Evolutionary conservation across 1,140 invertebrate genomes (phyloP).

Genomic region (Potamilus streckersoni): DNA sequence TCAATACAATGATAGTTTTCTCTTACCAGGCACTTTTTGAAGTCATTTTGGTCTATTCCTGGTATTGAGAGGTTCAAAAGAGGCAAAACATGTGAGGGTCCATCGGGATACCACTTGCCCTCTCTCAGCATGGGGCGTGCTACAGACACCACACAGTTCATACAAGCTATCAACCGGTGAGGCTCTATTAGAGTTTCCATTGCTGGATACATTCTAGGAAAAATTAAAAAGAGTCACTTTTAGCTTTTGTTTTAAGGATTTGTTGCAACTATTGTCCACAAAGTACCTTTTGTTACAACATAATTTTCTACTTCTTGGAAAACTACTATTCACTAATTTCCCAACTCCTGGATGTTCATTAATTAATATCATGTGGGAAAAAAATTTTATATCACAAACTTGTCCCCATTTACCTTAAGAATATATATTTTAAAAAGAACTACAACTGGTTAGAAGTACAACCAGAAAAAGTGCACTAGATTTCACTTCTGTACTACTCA

Average conservation of each 20-base stretch:
- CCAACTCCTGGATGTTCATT: too few species aligned
- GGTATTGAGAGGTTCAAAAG: constrained; percentile 84
- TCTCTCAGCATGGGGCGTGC: constrained; percentile 74
- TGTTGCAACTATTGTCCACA: background rate
- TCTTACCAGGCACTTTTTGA: constrained; percentile 81
- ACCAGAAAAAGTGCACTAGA: too few species aligned
- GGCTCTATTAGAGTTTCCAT: constrained; percentile 90
- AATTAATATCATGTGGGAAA: too few species aligned
- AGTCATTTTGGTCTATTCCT: constrained; percentile 92
- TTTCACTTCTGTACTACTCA: too few species aligned
- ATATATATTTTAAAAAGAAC: too few species aligned
- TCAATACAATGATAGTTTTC: constrained; percentile 4
- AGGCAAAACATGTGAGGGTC: constrained; percentile 83
- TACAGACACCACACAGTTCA: constrained; percentile 81
- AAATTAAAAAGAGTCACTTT: constrained; percentile 8
- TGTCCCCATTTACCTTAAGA: too few species aligned
- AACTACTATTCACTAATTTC: too few species aligned
- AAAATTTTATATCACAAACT: too few species aligned
- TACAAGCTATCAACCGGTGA: constrained; percentile 82
- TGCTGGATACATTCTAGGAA: constrained; percentile 69
- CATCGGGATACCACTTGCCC: constrained; percentile 76
- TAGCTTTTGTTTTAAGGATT: too few species aligned
- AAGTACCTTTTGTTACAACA: background rate
- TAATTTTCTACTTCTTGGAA: too few species aligned
- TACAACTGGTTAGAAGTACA: too few species aligned